phyloP scores from a whole-genome alignment of 2,797 vertebrate species.

The Simalia tracyae region DNA sequence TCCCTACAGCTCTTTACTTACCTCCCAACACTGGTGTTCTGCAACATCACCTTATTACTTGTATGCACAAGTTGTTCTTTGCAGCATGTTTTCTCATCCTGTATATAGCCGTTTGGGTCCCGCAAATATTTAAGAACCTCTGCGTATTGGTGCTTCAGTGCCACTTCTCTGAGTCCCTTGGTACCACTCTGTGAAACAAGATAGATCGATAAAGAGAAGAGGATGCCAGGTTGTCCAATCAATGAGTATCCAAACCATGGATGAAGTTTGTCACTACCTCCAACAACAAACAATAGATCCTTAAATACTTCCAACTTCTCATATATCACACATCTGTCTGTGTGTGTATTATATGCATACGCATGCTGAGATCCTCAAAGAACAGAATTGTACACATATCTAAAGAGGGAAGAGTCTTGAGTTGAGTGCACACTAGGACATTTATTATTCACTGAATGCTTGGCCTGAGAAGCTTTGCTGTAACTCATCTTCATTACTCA shows the following conservation, averaged over 20 bases:
- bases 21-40: not conserved
- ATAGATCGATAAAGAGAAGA: not conserved
- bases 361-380: not conserved
- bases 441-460: not conserved
- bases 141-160: not conserved
- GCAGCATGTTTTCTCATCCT: conserved; percentile 6
- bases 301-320: conserved; percentile 22
- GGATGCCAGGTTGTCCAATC: not conserved
- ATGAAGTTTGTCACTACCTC: not conserved
- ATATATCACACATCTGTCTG: not conserved
- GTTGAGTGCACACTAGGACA: not conserved
- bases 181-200: not conserved
- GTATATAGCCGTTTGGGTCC: conserved; percentile 18
- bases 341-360: not conserved
- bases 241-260: not conserved
- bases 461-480: not conserved
- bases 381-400: not conserved
- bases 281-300: not conserved
- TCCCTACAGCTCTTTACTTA: not conserved
- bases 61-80: conserved; percentile 28
- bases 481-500: not conserved
- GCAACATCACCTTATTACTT: not conserved
- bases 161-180: not conserved
- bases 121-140: not conserved
- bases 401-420: not conserved